Conservation (phyloP, 1,140 invertebrate species). For the Papilio glaucus region DNA sequence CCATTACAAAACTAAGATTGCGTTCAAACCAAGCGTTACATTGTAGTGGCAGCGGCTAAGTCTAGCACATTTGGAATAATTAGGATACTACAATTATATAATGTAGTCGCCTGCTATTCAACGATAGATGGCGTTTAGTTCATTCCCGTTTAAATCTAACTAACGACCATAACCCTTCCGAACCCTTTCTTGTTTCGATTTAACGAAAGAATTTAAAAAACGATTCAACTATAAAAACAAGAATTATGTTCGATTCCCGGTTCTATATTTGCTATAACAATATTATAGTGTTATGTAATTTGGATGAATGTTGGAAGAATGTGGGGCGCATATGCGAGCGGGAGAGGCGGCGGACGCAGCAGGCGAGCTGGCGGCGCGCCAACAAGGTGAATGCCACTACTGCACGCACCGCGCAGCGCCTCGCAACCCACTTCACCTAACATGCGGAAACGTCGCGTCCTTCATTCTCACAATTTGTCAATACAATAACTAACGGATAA, state of each 20-base stretch:
- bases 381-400: constrained; percentile 82
- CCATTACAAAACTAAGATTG: constrained; percentile 62
- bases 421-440: constrained; percentile 74
- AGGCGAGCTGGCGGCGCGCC: constrained; percentile 63
- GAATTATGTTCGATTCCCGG: constrained; percentile 13
- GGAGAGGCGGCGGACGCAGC: constrained; percentile 43
- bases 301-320: constrained; percentile 59
- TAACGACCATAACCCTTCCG: background rate
- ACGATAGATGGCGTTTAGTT: constrained; percentile 26
- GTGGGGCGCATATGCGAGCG: constrained; percentile 43
- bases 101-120: constrained; percentile 9
- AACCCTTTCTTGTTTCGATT: background rate
- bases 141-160: constrained; percentile 20
- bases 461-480: constrained; percentile 48
- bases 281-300: constrained; percentile 54
- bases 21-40: constrained; percentile 55
- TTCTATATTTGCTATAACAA: constrained; percentile 51
- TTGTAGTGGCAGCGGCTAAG: constrained; percentile 47
- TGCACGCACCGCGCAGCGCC: constrained; percentile 56
- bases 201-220: background rate
- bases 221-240: constrained; percentile 49
- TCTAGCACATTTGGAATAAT: constrained; percentile 2
- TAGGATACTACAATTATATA: background rate
- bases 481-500: constrained; percentile 34
- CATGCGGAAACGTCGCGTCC: constrained; percentile 68